Percentiles rank a stretch among this genome's conserved stretches.
These are phyloP conservation scores for Avahi laniger DNA, from an alignment of 2,797 vertebrate genomes.

Conservation along the genomic window DNA sequence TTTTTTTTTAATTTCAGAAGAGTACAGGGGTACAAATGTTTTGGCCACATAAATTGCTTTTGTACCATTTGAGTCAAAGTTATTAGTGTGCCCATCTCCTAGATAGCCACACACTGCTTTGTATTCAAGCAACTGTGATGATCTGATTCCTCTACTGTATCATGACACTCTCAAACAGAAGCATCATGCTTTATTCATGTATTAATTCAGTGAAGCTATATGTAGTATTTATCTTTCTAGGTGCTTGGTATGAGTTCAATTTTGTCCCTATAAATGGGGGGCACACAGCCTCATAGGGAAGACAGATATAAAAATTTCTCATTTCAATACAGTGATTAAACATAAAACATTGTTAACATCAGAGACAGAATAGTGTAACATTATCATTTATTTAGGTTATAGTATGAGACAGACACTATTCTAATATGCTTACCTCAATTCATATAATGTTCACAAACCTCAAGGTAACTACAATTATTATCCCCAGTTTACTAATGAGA, in stretches of 20 bases:
- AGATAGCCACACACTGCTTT: neutral
- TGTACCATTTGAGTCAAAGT: too few species aligned
- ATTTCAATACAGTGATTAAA: neutral
- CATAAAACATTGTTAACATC: neutral
- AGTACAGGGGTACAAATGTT: too few species aligned
- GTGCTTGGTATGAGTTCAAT: neutral
- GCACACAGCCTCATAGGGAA: neutral
- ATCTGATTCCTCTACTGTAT: neutral
- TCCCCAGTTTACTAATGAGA: neutral
- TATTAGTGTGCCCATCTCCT: too few species aligned
- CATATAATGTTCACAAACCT: neutral
- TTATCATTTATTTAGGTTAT: neutral
- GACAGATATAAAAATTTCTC: neutral
- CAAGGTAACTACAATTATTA: neutral
- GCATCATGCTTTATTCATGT: neutral
- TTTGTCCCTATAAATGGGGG: neutral
- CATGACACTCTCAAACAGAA: neutral
- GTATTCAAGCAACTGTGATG: neutral
- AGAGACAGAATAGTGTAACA: neutral
- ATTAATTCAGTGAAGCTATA: neutral
- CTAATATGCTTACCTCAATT: neutral
- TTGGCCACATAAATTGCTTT: too few species aligned
- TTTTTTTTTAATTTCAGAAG: too few species aligned
- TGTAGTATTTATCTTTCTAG: neutral
- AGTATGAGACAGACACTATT: neutral